Percentiles rank a stretch among this genome's conserved stretches.
Evolutionary conservation across 2,888 invertebrate species (phyloP).

Genomic region (Drosophila borborema): DNA sequence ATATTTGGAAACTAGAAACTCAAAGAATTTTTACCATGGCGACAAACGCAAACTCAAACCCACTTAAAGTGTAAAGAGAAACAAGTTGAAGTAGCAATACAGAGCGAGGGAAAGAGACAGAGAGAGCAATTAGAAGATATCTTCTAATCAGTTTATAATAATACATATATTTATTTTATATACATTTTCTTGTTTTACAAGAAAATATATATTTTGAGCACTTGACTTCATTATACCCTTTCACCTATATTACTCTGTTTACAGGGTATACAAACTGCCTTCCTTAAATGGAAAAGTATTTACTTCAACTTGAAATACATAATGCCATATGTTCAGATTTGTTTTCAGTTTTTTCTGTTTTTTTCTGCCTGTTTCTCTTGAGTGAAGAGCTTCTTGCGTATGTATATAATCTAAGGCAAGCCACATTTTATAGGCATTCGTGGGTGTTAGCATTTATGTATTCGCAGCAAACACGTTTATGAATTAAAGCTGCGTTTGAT

Average conservation of each 20-base stretch:
- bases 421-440: slow-evolving; percentile 2
- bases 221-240: background rate
- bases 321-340: slow-evolving; percentile 15
- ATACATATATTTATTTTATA: no score
- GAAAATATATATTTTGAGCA: no score
- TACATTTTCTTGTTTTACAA: no score
- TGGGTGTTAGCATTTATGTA: slow-evolving; percentile 15
- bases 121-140: background rate
- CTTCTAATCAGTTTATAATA: no score
- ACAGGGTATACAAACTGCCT: slow-evolving; percentile 29
- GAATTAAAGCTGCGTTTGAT: background rate
- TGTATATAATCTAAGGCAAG: slow-evolving; percentile 10
- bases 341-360: background rate
- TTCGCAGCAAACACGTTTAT: slow-evolving; percentile 3
- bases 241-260: background rate
- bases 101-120: background rate
- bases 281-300: slow-evolving; percentile 35
- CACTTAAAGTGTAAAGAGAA: background rate
- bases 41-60: slow-evolving; percentile 9
- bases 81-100: background rate
- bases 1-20: slow-evolving; percentile 49
- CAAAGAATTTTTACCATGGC: slow-evolving; percentile 40
- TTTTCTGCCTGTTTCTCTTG: slow-evolving; percentile 2
- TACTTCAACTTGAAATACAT: slow-evolving; percentile 29
- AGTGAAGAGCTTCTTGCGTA: slow-evolving; percentile 11